These are phyloP conservation scores for Bursaphelenchus okinawaensis DNA, from an alignment of 2,888 invertebrate species.

Conservation along the genomic window DNA sequence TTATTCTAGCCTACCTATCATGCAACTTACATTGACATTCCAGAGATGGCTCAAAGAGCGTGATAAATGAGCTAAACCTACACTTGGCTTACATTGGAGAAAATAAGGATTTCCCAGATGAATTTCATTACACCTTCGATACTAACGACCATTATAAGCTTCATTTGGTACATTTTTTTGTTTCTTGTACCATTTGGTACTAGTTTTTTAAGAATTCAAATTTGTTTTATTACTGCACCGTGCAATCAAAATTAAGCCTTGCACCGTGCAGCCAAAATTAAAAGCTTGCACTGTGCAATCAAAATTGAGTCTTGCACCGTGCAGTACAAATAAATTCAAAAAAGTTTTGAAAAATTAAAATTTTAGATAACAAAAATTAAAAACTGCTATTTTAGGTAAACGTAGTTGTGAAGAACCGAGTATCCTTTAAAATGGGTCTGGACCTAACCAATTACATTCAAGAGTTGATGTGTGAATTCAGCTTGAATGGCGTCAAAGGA, in stretches of 20 bases:
- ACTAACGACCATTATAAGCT: slow-evolving; percentile 21
- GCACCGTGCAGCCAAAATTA: no score
- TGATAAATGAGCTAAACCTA: slow-evolving; percentile 44
- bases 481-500: slow-evolving; percentile 66
- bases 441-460: slow-evolving; percentile 38
- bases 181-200: not conserved
- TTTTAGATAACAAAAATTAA: not conserved
- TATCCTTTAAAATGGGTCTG: slow-evolving; percentile 50
- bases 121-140: slow-evolving; percentile 45
- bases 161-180: not conserved
- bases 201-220: no score
- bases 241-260: no score
- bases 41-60: slow-evolving; percentile 35
- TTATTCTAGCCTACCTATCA: no score
- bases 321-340: not conserved
- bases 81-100: slow-evolving; percentile 45
- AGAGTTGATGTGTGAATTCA: slow-evolving; percentile 63
- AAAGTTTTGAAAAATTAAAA: not conserved
- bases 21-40: slow-evolving; percentile 5
- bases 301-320: no score
- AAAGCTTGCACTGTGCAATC: no score
- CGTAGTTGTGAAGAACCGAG: slow-evolving; percentile 28
- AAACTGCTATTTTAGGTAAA: slow-evolving; percentile 6
- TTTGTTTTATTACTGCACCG: no score
- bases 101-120: slow-evolving; percentile 40